Conservation (phyloP, 2,888 invertebrate genomes). For the Tiliacea aurago region DNA sequence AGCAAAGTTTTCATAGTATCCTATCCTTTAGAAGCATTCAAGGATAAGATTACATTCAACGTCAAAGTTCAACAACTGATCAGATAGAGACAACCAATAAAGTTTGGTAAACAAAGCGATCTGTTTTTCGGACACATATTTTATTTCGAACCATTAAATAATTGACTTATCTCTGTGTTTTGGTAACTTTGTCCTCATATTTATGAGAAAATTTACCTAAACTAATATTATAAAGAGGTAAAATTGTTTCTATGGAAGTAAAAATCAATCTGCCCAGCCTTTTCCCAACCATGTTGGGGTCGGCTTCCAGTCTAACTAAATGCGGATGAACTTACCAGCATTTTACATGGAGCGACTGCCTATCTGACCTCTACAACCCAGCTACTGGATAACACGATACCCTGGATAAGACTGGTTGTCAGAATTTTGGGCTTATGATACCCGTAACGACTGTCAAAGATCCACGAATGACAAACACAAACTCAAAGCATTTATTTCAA, state of each 20-base stretch:
- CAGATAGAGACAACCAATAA: constrained; percentile 2
- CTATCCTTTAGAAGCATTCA: background rate
- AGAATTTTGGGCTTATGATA: no score
- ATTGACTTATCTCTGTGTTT: constrained; percentile 39
- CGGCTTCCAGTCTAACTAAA: no score
- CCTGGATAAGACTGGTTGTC: no score
- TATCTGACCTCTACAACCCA: no score
- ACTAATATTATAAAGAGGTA: background rate
- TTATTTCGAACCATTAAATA: constrained; percentile 38
- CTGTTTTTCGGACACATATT: constrained; percentile 3
- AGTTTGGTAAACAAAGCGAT: constrained; percentile 25
- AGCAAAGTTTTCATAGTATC: background rate
- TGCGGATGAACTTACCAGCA: no score
- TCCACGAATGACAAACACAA: no score
- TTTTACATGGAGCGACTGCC: no score
- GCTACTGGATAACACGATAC: no score
- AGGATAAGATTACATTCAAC: background rate
- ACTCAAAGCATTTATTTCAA: no score
- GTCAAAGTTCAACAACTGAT: background rate
- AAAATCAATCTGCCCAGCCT: no score
- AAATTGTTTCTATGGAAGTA: background rate
- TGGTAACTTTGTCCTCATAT: constrained; percentile 23
- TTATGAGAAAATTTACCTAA: constrained; percentile 2
- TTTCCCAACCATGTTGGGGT: no score
- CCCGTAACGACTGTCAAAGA: no score